Evolutionary conservation across 2,797 vertebrate genomes (phyloP), one percentile per base, ranked within the genome.

Genomic region (Alcedo quadribrachys): DNA sequence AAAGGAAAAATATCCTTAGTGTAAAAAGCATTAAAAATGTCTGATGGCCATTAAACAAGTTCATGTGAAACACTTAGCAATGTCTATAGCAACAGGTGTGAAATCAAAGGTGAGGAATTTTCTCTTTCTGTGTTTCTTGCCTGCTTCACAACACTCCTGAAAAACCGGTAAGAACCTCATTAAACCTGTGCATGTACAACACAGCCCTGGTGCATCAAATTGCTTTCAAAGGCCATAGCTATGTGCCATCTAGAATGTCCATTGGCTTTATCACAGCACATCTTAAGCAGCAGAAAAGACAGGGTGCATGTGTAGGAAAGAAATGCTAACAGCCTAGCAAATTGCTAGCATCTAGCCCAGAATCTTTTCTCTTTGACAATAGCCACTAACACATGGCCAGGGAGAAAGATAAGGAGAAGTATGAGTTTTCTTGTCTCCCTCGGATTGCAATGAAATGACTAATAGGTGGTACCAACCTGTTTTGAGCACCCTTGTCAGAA

Each of bases 61-160:
- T 16, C 43, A 25, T 28, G 35, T 3, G 8, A 90, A 90, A 40
- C 6, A 32, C 2, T 0, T 68, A 45, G 54, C 0, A 0, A 35
- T 80, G 54, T 62, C 71, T 92, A 42, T 69, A 91, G 88, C 57
- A 74, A 90, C 78, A 90, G 43, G 79, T 90, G 70, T 69, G 62
- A 88, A 90, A 90, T 87, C 32, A 71, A 92, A 95, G 84, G 76
- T 89, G 82, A 89, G 69, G 24, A 48, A 77, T 94, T 87, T 79
- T 90, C 45, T 69, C 33, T 63, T 91, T 92, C 62, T 73, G 24
- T 37, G 35, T 67, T 55, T 90, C 42, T 82, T 70, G 37, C 46
- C 28, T 82, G 65, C 75, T 77, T 50, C 58, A 74, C 61, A 45
- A 22, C 68, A 12, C 21, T 51, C 46, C 42, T 77, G 65, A 75